phyloP scores from a whole-genome alignment of 2,797 vertebrate species.

The Phrynocephalus guinanensis region DNA sequence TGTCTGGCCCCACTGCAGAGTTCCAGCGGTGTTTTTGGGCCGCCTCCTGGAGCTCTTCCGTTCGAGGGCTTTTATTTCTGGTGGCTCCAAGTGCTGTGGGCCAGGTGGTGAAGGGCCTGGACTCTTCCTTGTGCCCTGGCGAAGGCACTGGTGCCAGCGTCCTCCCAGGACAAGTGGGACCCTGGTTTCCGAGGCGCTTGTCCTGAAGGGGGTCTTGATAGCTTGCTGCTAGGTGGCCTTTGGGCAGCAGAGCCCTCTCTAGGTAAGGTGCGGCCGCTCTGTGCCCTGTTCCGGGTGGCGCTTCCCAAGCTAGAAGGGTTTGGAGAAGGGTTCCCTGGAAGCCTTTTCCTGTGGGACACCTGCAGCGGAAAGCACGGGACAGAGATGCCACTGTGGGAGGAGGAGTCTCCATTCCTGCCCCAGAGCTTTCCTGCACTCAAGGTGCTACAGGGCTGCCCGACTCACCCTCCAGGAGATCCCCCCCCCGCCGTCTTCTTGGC shows the following conservation, averaged over 20 bases:
- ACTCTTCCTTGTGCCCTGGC: background rate
- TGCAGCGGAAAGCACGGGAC: background rate
- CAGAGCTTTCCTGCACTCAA: background rate
- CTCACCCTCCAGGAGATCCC: conserved; percentile 63
- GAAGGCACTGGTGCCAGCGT: background rate
- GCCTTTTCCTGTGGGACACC: background rate
- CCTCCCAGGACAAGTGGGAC: rapidly evolving
- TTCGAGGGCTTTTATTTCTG: conserved; percentile 24
- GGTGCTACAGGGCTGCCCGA: background rate
- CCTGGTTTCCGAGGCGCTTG: rapidly evolving
- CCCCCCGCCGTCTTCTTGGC: rapidly evolving
- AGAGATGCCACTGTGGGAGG: background rate
- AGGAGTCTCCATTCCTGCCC: too few relatives aligned
- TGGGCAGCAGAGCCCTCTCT: background rate
- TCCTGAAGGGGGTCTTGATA: rapidly evolving
- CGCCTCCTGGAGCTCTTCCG: rapidly evolving
- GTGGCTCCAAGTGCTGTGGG: rapidly evolving
- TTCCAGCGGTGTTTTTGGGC: background rate
- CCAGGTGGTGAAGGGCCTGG: rapidly evolving
- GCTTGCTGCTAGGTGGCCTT: background rate
- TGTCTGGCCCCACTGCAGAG: background rate
- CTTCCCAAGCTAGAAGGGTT: background rate
- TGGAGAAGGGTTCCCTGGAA: background rate
- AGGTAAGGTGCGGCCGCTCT: background rate
- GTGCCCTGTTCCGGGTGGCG: rapidly evolving